Evolutionary conservation across 2,888 invertebrate genomes (phyloP).

Genomic region (Agriotes lineatus): DNA sequence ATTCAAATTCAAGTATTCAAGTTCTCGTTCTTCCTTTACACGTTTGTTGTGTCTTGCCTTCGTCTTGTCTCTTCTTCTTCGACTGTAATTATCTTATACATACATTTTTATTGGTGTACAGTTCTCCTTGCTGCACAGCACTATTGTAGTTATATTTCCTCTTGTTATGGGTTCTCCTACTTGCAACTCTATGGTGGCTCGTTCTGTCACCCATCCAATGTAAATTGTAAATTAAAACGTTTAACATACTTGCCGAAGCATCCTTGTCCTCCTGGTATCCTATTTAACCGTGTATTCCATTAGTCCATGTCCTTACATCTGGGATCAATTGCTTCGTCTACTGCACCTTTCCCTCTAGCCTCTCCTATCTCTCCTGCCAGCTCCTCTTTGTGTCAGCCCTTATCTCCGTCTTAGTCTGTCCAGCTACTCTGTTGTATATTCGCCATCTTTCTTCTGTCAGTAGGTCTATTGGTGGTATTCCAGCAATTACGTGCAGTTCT

Average conservation of each 20-base stretch:
- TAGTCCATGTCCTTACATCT: neutral
- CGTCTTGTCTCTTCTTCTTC: neutral
- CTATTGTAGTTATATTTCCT: neutral
- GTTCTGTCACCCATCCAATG: neutral
- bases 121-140: neutral
- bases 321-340: neutral
- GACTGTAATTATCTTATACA: neutral
- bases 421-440: neutral
- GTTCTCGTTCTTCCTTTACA: neutral
- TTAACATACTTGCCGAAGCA: neutral
- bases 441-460: neutral
- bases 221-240: neutral
- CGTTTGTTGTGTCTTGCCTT: neutral
- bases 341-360: neutral
- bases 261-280: neutral
- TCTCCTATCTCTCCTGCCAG: neutral
- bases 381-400: neutral
- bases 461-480: neutral
- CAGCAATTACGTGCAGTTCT: neutral
- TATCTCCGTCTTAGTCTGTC: neutral
- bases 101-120: neutral
- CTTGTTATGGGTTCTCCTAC: neutral
- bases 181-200: neutral
- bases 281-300: neutral
- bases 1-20: too few species aligned